A percentile compares a stretch with the other conserved stretches of the same genome.
Evolutionary conservation across 92 coral and sea anemone species (phyloP).

Genomic region (Ricordea florida): DNA sequence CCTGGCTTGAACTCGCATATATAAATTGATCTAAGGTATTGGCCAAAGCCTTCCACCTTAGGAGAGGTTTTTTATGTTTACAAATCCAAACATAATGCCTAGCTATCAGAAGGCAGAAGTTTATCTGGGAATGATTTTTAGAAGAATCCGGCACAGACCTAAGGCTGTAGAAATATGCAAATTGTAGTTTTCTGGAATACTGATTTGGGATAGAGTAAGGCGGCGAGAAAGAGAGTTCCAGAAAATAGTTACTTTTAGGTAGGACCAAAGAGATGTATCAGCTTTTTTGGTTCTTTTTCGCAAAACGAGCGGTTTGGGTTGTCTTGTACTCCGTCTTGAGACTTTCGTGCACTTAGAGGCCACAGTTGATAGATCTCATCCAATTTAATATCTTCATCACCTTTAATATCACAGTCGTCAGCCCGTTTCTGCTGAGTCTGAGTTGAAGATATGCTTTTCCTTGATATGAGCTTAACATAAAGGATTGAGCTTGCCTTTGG

Average conservation of each 20-base stretch:
- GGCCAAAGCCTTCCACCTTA: neutral
- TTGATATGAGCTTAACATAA: neutral
- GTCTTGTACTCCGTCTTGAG: neutral
- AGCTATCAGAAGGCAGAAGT: neutral
- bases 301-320: no score
- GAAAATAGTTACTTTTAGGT: neutral
- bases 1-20: neutral
- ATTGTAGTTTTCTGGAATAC: no score
- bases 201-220: no score
- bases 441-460: neutral
- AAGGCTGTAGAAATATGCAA: neutral
- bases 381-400: no score
- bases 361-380: neutral
- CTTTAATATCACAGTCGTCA: no score
- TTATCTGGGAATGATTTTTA: no score
- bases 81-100: no score
- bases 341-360: neutral
- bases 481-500: neutral
- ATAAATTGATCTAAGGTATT: neutral
- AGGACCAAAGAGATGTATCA: neutral
- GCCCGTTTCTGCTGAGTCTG: no score
- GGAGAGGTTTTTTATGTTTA: neutral
- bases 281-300: neutral
- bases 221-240: no score
- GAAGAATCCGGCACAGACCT: no score